A percentile compares a stretch with the other conserved stretches of the same genome.
phyloP scores from a whole-genome alignment of 1,140 invertebrate species.

The Atopsyche davidsoni region DNA sequence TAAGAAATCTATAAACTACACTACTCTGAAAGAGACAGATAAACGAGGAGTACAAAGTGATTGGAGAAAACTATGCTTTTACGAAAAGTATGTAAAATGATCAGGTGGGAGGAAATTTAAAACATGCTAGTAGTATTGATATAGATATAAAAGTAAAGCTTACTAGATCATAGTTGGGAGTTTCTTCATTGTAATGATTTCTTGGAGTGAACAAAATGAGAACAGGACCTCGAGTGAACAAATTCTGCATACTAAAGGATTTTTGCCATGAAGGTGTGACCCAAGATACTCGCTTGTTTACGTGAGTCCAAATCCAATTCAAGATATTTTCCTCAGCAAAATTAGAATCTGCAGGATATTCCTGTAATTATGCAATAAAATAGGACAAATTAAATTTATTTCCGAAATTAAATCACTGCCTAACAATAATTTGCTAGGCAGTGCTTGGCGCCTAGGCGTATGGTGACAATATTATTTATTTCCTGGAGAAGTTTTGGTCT shows the following conservation, averaged over 20 bases:
- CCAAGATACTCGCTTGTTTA: conserved; percentile 54
- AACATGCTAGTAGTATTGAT: conserved; percentile 9
- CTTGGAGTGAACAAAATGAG: conserved; percentile 67
- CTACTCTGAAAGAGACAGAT: no score
- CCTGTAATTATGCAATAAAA: conserved; percentile 38
- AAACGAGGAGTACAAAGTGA: no score
- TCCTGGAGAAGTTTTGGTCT: no score
- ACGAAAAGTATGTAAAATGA: no score
- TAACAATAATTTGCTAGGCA: no score
- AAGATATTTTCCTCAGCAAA: conserved; percentile 47
- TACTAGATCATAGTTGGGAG: conserved; percentile 61
- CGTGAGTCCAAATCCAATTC: conserved; percentile 54
- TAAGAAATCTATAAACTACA: no score
- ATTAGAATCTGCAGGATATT: conserved; percentile 44
- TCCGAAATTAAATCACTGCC: no score
- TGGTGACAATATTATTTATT: no score
- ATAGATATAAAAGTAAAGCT: conserved; percentile 21
- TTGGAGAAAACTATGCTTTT: no score
- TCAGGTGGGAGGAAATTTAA: no score
- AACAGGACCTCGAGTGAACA: conserved; percentile 57
- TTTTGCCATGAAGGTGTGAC: conserved; percentile 60
- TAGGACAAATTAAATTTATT: no score
- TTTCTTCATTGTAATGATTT: conserved; percentile 54
- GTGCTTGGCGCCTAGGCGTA: no score
- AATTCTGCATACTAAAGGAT: conserved; percentile 54